Conservation (phyloP, 2,888 invertebrate species). For the Polydrusus pterygomalis region DNA sequence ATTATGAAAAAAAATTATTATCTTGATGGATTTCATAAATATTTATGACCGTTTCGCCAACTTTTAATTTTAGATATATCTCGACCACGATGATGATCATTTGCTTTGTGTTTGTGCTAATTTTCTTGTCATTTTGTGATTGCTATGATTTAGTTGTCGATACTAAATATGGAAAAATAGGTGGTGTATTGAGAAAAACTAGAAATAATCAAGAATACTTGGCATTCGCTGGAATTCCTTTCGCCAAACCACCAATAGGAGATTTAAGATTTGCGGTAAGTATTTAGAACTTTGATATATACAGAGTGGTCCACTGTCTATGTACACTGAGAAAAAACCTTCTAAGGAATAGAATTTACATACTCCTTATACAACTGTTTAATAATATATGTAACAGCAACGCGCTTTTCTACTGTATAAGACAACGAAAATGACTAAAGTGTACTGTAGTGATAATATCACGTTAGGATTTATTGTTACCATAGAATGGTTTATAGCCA, state of each 20-base stretch:
- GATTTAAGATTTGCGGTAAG: slow-evolving; percentile 62
- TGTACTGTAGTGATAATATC: no score
- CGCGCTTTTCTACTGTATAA: no score
- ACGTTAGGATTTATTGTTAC: no score
- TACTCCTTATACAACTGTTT: no score
- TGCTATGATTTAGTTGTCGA: slow-evolving; percentile 2
- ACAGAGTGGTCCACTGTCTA: no score
- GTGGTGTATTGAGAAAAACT: slow-evolving; percentile 54
- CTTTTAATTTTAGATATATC: background rate
- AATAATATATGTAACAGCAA: no score
- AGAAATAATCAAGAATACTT: slow-evolving; percentile 54
- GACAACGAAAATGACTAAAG: no score
- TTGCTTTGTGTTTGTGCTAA: background rate
- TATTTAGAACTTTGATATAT: no score
- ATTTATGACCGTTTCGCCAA: background rate
- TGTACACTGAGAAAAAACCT: background rate
- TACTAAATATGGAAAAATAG: slow-evolving; percentile 50
- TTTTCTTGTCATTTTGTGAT: background rate
- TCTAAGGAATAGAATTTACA: no score
- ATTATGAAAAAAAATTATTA: background rate
- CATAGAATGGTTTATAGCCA: no score
- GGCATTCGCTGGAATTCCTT: slow-evolving; percentile 62
- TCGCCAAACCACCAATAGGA: slow-evolving; percentile 62
- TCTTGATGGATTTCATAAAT: background rate
- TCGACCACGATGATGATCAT: background rate